Conservation (phyloP, 2,113 vertebrate species). For the Phaethornis superciliosus region DNA sequence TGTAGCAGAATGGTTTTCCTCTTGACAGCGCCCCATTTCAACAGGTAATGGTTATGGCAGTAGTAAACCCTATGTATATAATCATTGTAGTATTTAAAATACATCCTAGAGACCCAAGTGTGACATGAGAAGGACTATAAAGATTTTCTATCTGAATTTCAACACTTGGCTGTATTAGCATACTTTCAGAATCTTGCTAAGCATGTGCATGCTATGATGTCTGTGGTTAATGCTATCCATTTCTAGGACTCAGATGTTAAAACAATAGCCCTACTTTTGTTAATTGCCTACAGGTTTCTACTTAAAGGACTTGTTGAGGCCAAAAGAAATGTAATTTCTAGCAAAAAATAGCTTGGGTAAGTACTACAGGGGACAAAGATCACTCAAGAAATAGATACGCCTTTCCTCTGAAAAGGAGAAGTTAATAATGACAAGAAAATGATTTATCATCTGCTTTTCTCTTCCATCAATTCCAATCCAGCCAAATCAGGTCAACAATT, state of each 20-base stretch:
- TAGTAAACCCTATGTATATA: neutral
- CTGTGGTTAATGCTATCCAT: neutral
- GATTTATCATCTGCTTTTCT: neutral
- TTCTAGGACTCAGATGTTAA: neutral
- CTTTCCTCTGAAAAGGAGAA: neutral
- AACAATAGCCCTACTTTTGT: neutral
- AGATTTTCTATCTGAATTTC: neutral
- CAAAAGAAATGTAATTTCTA: neutral
- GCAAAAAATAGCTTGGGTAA: neutral
- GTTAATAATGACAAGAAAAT: neutral
- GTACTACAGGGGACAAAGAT: neutral
- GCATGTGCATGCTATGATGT: neutral
- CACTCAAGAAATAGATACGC: neutral
- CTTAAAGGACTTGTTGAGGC: neutral
- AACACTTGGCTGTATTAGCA: neutral
- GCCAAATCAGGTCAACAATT: neutral
- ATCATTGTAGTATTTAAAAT: neutral
- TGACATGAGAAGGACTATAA: neutral
- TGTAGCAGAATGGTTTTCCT: neutral
- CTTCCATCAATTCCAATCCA: neutral
- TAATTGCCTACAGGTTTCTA: neutral
- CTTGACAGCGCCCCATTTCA: neutral
- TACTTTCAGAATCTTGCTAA: neutral
- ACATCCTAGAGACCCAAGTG: neutral
- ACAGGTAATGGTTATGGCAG: neutral